Evolutionary conservation across 1,140 invertebrate species (phyloP), one percentile per base, ranked within the genome.

Genomic region (Bradysia coprophila): DNA sequence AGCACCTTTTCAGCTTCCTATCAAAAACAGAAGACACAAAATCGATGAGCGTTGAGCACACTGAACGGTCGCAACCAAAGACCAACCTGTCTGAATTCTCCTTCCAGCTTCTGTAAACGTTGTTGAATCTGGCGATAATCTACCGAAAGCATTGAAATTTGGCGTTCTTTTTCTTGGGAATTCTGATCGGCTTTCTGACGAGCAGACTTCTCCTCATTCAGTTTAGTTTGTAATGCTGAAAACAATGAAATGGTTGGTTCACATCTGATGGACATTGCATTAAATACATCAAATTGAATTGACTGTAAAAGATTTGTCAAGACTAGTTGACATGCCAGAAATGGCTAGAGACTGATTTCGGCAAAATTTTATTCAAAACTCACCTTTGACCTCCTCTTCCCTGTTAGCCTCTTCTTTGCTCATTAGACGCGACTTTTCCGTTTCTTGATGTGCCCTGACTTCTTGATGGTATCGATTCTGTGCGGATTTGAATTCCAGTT

Each of bases 71-170:
- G n/a, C n/a, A n/a, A n/a, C n/a, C n/a, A n/a, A n/a, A n/a, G n/a
- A n/a, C n/a, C 15, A 20, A 39, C 38, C 57, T 89, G 82, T 15
- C 84, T 68, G 54, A 86, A 75, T 64, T 93, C 88, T 13, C 81
- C 85, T 59, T 93, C 87, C 1, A 90, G 61, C 57, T 92, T 92
- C 56, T 91, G 81, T 16, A 94, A 59, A 41, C 86, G 73, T 52
- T 92, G 80, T 52, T 91, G 83, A 47, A 93, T 81, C 63, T 94
- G 90, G 8, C 85, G 67, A 55, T 92, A 87, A 61, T 96, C 92
- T 4, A 96, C 86, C 15, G 80, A 83, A 1, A 96, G 63, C 81
- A 94, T 93, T 5, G 84, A 93, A 53, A 92, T 83, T 58, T 93
- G 86, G 8, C 92, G 70, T 58, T 96, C 91, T 51, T 88, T 87